Evolutionary conservation across 2,797 vertebrate species (phyloP), one percentile per base, ranked within the genome.

Genomic region (Phylloscopus collybita): DNA sequence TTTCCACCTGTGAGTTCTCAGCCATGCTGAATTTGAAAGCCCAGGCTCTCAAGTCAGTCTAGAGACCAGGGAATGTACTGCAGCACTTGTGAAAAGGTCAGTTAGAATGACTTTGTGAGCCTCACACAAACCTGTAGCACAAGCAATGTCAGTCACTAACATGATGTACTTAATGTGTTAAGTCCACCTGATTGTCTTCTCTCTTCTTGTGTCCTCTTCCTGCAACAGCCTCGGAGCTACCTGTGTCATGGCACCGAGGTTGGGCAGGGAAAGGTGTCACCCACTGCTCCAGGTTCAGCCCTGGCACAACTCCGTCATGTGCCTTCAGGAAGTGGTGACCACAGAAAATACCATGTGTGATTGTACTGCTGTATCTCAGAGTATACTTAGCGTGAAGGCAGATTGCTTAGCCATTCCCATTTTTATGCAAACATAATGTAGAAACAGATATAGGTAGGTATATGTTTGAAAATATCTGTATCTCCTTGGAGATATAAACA

Each of bases 281-380:
- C 0, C 8, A 1, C 75, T 78, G 66, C 21, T 51, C 18, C 10
- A 20, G 36, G 25, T 51, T 59, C 2, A 1, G 27, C 38, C 20
- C 30, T 2, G 5, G 54, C 87, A 44, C 42, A 51, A 3, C 5
- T 79, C 51, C 2, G 0, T 62, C 21, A 34, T 54, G n/a, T 1
- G 0, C 25, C 30, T 27, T 25, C 2, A 2, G 25, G 32, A 78
- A 47, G 22, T 1, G 1, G 17, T 40, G 27, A 29, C 34, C 27
- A 16, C 34, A 72, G 73, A 54, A 90, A 84, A 72, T 32, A 16
- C 23, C 27, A 6, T 0, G 0, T 67, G 30, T 72, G 76, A 38
- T 40, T 49, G 34, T 57, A 13, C n/a, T 50, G 22, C 82, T 83
- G 20, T 42, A 19, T 81, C 51, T 84, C 59, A 34, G 23, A 26